Evolutionary conservation across 1,140 invertebrate species (phyloP).

Genomic region (Solenopsis fugax): DNA sequence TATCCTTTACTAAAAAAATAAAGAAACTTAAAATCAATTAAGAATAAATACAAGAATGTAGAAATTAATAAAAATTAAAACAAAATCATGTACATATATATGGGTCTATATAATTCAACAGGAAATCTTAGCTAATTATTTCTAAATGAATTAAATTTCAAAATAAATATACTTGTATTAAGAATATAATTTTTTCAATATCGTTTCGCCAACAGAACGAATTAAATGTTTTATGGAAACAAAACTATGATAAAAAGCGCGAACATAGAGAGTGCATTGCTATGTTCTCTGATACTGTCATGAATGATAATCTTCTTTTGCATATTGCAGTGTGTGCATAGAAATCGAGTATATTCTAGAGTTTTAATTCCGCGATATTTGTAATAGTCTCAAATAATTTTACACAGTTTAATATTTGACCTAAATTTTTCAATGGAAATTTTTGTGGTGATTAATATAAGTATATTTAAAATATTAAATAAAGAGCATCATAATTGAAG

Average conservation of each 20-base stretch:
- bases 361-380: conserved; percentile 20
- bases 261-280: not conserved
- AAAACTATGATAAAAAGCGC: not conserved
- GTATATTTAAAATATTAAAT: not conserved
- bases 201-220: not conserved
- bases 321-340: not conserved
- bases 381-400: not conserved
- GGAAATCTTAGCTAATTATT: not conserved
- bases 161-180: not conserved
- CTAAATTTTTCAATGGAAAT: not conserved
- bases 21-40: not conserved
- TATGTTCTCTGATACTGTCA: not conserved
- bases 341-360: not conserved
- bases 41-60: not conserved
- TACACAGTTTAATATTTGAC: not conserved
- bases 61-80: not conserved
- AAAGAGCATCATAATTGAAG: not conserved
- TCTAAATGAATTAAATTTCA: not conserved
- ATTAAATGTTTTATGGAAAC: not conserved
- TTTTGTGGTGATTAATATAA: not conserved
- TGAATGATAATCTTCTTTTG: conserved; percentile 18
- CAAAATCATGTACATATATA: too few species aligned
- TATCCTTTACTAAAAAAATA: too few species aligned
- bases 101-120: not conserved
- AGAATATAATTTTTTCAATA: not conserved